Percentiles rank a stretch among this genome's conserved stretches.
Evolutionary conservation across 2,113 vertebrate species (phyloP).

Genomic region (Prunella fulvescens): DNA sequence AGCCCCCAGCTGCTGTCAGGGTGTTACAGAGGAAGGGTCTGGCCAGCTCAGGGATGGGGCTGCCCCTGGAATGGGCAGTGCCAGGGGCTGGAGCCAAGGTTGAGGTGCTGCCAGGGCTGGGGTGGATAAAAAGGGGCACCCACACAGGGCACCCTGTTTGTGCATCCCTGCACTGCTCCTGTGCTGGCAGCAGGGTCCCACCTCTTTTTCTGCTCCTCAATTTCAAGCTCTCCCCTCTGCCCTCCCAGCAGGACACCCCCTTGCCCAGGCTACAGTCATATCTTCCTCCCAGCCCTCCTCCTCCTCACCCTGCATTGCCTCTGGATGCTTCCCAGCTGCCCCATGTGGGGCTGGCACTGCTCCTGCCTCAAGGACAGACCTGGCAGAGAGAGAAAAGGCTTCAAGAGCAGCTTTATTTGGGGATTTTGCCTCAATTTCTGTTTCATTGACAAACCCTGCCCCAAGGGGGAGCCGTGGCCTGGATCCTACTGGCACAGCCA

Average conservation of each 20-base stretch:
- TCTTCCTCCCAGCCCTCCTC: not conserved
- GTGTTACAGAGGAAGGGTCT: not conserved
- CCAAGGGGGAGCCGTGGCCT: not conserved
- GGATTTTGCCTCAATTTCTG: not conserved
- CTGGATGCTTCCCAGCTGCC: not conserved
- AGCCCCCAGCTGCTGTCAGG: not conserved
- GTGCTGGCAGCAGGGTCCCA: not conserved
- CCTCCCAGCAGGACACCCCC: no score
- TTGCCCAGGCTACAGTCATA: not conserved
- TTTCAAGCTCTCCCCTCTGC: not conserved
- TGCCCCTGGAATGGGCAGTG: not conserved
- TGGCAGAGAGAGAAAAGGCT: not conserved
- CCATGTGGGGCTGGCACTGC: not conserved
- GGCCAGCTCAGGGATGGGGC: not conserved
- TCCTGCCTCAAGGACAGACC: not conserved
- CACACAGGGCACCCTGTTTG: fast-evolving
- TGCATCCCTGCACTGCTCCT: fast-evolving
- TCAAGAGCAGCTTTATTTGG: not conserved
- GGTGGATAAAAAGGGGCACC: not conserved
- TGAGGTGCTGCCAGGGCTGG: not conserved
- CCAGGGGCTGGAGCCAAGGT: not conserved
- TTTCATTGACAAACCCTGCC: fast-evolving
- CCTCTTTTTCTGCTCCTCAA: not conserved
- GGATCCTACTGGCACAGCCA: not conserved
- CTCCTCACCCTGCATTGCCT: not conserved